A percentile compares a stretch with the other conserved stretches of the same genome.
These are phyloP conservation scores for Brachynemurus nebulosus DNA, from an alignment of 2,888 invertebrate species.

Conservation along the genomic window DNA sequence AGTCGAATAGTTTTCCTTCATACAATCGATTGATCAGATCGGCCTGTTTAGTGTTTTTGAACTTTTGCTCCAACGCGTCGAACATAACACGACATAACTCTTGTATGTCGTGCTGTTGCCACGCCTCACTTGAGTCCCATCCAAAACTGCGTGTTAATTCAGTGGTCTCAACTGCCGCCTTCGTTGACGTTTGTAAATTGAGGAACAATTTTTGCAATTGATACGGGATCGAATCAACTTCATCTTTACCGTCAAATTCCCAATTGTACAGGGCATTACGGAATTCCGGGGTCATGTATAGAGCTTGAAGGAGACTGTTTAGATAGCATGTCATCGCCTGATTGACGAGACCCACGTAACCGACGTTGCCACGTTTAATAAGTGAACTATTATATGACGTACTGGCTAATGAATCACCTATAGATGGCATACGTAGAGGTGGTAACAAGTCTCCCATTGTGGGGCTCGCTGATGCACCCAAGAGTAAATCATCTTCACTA, in stretches of 20 bases:
- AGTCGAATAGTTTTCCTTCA: slow-evolving; percentile 67
- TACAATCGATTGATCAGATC: slow-evolving; percentile 57
- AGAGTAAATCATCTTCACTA: slow-evolving; percentile 30
- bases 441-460: slow-evolving; percentile 23
- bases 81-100: slow-evolving; percentile 84
- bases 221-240: slow-evolving; percentile 64
- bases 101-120: slow-evolving; percentile 89
- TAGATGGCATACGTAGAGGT: slow-evolving; percentile 11
- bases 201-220: slow-evolving; percentile 77
- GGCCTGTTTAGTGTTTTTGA: slow-evolving; percentile 67
- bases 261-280: slow-evolving; percentile 76
- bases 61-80: slow-evolving; percentile 73
- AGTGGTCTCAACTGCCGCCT: slow-evolving; percentile 71
- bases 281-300: slow-evolving; percentile 88
- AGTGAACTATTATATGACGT: slow-evolving; percentile 17
- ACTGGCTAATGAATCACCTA: slow-evolving; percentile 3
- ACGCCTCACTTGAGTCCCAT: slow-evolving; percentile 79
- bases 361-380: slow-evolving; percentile 19
- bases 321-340: slow-evolving; percentile 90
- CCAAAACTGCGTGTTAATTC: slow-evolving; percentile 79
- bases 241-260: slow-evolving; percentile 60
- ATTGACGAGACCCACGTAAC: slow-evolving; percentile 70
- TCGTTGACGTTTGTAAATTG: slow-evolving; percentile 68
- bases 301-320: slow-evolving; percentile 74
- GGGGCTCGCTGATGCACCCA: slow-evolving; percentile 34